A percentile compares a stretch with the other conserved stretches of the same genome.
These are phyloP conservation scores for Nothobranchius kuhntae DNA, from an alignment of 2,113 vertebrate species.

Conservation along the genomic window DNA sequence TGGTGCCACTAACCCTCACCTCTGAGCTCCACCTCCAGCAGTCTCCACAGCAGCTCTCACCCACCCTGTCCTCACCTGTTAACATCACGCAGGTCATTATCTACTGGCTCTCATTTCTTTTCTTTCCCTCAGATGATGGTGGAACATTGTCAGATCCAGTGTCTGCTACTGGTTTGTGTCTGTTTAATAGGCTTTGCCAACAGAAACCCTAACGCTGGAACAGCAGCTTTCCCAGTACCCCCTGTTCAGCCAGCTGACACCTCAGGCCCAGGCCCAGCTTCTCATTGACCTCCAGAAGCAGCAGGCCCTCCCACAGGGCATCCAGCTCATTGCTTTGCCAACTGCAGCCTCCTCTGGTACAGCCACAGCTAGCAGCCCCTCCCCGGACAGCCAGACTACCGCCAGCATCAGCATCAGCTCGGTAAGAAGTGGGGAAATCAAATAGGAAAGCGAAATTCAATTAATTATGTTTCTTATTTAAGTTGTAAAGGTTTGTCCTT, in stretches of 20 bases:
- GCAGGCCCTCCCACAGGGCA: conserved; percentile 74
- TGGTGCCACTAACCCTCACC: conserved; percentile 85
- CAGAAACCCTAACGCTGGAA: conserved; percentile 89
- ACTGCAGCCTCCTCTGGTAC: conserved; percentile 81
- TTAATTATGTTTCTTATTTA: too few species aligned
- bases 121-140: background rate
- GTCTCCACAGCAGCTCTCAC: conserved; percentile 87
- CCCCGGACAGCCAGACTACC: conserved; percentile 85
- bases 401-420: conserved; percentile 90
- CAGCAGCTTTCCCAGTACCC: conserved; percentile 93
- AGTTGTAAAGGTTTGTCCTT: too few species aligned
- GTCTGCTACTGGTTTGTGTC: background rate
- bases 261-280: conserved; percentile 85
- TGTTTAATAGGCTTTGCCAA: conserved; percentile 80
- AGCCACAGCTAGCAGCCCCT: conserved; percentile 84
- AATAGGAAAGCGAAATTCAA: background rate
- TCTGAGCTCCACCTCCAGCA: conserved; percentile 84
- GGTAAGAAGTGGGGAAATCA: conserved; percentile 77
- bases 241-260: conserved; percentile 87
- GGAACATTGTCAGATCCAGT: background rate
- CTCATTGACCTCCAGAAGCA: conserved; percentile 86
- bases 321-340: conserved; percentile 87
- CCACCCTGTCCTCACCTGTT: conserved; percentile 84
- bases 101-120: background rate
- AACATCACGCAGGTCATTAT: conserved; percentile 88